phyloP scores from a whole-genome alignment of 2,797 vertebrate genomes.

The Octomys mimax region DNA sequence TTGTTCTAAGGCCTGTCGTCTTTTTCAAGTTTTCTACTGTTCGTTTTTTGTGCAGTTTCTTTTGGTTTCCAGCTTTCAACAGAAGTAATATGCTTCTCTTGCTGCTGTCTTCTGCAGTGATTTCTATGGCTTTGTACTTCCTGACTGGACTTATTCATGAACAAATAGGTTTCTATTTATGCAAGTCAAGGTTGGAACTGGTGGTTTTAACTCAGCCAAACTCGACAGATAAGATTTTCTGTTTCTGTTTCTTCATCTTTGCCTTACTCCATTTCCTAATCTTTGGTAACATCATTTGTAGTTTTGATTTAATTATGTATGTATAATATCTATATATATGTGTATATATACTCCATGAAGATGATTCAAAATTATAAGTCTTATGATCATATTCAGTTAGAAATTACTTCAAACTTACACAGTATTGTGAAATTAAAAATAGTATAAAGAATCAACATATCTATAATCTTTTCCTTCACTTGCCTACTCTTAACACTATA shows the following conservation, averaged over 20 bases:
- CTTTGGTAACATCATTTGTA: not conserved
- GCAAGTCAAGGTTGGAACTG: not conserved
- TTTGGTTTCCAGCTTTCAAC: not conserved
- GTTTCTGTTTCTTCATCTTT: not conserved
- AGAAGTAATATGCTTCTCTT: not conserved
- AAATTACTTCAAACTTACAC: slow-evolving; percentile 36
- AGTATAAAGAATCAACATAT: not conserved
- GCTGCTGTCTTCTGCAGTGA: slow-evolving; percentile 1
- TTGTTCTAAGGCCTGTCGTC: not conserved
- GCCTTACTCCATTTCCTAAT: not conserved
- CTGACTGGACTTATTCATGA: not conserved
- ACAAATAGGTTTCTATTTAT: not conserved
- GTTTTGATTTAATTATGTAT: not conserved
- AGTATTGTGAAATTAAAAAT: slow-evolving; percentile 11
- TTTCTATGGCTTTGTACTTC: not conserved
- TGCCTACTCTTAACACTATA: not conserved
- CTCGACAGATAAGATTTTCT: not conserved
- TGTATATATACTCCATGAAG: not conserved
- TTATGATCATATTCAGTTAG: not conserved
- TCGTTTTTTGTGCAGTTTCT: not conserved
- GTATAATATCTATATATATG: not conserved
- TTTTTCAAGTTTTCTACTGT: not conserved
- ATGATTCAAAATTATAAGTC: slow-evolving; percentile 11
- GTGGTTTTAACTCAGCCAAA: not conserved
- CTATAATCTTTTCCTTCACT: not conserved